These are phyloP conservation scores for Chanos chanos DNA, from an alignment of 2,797 vertebrate species.

Conservation along the genomic window DNA sequence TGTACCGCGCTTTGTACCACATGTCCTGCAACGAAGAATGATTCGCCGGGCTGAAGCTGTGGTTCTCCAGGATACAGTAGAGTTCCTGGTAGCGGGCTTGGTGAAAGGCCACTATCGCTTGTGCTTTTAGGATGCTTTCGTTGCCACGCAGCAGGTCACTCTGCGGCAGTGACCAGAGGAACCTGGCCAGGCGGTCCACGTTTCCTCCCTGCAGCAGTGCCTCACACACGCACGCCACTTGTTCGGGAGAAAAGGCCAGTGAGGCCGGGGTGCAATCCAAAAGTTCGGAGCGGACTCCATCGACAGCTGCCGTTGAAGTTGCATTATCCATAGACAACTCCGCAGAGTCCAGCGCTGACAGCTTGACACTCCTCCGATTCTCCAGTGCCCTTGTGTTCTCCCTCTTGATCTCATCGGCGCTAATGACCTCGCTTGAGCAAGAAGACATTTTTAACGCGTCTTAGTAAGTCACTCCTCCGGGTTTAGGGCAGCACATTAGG, in stretches of 20 bases:
- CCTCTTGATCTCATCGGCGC: constrained; percentile 89
- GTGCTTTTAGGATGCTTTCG: constrained; percentile 97
- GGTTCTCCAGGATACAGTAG: constrained; percentile 95
- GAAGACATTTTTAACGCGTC: constrained; percentile 91
- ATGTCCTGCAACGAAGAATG: constrained; percentile 95
- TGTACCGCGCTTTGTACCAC: constrained; percentile 98
- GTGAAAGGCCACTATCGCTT: constrained; percentile 96
- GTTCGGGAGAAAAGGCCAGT: constrained; percentile 95
- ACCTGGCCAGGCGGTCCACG: constrained; percentile 95
- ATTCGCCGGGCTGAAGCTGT: constrained; percentile 92
- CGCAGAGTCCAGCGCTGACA: constrained; percentile 80
- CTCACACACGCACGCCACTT: constrained; percentile 98
- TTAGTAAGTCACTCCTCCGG: constrained; percentile 82
- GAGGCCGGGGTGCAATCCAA: constrained; percentile 82
- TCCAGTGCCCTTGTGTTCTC: constrained; percentile 85
- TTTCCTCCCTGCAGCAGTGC: constrained; percentile 97
- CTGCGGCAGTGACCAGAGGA: constrained; percentile 95
- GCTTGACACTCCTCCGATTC: constrained; percentile 82
- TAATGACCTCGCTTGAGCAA: constrained; percentile 85
- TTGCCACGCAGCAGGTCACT: constrained; percentile 96
- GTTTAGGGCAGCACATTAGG: constrained; percentile 75
- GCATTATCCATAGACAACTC: constrained; percentile 84
- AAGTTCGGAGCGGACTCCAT: constrained; percentile 86
- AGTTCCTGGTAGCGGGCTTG: constrained; percentile 95
- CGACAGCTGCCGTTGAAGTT: constrained; percentile 66